Evolutionary conservation across 1,140 invertebrate genomes (phyloP).

Genomic region (Brachystomella parvula): DNA sequence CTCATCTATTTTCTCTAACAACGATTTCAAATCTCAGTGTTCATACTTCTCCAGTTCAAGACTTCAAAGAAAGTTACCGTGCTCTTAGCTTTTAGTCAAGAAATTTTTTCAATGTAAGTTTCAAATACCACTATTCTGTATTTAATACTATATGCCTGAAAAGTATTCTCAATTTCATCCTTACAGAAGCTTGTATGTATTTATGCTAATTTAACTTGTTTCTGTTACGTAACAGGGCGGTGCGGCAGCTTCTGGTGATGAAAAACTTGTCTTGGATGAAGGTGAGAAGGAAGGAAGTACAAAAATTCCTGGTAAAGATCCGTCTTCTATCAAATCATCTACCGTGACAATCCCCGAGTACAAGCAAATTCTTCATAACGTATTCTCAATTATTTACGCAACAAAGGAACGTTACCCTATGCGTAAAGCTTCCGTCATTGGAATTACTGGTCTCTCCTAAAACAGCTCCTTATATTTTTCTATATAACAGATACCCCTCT

Average conservation of each 20-base stretch:
- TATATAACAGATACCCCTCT: background rate
- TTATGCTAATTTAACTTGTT: too few species aligned
- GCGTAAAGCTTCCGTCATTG: background rate
- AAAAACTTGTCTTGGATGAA: background rate
- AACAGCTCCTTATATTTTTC: background rate
- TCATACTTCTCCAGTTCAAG: slow-evolving; percentile 4
- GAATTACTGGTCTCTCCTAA: background rate
- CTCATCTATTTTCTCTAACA: slow-evolving; percentile 13
- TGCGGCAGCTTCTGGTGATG: background rate
- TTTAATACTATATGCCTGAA: too few species aligned
- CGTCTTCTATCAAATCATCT: background rate
- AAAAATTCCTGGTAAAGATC: background rate
- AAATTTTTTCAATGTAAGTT: slow-evolving; percentile 17
- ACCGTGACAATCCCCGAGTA: slow-evolving; percentile 23
- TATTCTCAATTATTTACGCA: slow-evolving; percentile 16
- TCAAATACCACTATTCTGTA: too few species aligned
- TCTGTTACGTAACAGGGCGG: too few species aligned
- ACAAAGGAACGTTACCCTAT: background rate
- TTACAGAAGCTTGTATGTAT: too few species aligned
- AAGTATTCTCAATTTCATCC: too few species aligned
- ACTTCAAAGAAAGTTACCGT: slow-evolving; percentile 5
- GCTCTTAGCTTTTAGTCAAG: slow-evolving; percentile 10
- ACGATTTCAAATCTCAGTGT: background rate
- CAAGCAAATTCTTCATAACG: slow-evolving; percentile 33
- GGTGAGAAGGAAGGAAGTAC: background rate